These are phyloP conservation scores for Epinephelus malabaricus DNA, from an alignment of 2,797 vertebrate genomes.

Conservation along the genomic window DNA sequence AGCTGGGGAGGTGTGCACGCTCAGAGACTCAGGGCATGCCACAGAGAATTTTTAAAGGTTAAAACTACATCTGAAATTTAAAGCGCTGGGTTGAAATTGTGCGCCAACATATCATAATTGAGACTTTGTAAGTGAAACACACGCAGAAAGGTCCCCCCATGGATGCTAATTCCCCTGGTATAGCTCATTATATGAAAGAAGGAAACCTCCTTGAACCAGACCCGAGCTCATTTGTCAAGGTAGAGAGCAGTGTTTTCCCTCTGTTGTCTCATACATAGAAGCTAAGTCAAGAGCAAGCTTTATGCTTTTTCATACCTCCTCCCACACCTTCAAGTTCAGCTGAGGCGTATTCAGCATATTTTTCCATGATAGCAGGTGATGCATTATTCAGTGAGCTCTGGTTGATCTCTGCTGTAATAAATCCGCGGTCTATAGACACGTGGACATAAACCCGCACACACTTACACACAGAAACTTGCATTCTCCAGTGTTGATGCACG, in stretches of 20 bases:
- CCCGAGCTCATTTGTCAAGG: conserved; percentile 69
- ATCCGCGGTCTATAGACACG: conserved; percentile 55
- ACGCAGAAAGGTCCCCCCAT: neutral
- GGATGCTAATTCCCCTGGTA: conserved; percentile 34
- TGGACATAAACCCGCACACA: conserved; percentile 42
- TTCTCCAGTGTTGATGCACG: conserved; percentile 47
- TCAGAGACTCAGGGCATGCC: neutral
- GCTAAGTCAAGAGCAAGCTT: conserved; percentile 42
- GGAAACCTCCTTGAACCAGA: conserved; percentile 61
- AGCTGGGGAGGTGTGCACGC: conserved; percentile 11
- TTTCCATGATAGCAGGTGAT: conserved; percentile 64
- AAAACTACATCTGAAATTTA: conserved; percentile 26
- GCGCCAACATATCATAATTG: conserved; percentile 2
- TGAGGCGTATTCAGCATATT: conserved; percentile 68
- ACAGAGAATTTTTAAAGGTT: conserved; percentile 24
- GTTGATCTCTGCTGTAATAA: conserved; percentile 70
- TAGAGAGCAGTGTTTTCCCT: conserved; percentile 42
- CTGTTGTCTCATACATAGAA: conserved; percentile 39
- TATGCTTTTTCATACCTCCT: conserved; percentile 40
- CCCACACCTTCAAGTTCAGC: conserved; percentile 58
- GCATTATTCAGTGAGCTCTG: conserved; percentile 75
- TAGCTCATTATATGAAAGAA: conserved; percentile 47
- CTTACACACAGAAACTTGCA: conserved; percentile 39
- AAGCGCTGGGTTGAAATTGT: conserved; percentile 19
- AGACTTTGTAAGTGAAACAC: conserved; percentile 16